Percentiles rank a stretch among this genome's conserved stretches.
phyloP scores from a whole-genome alignment of 1,140 invertebrate genomes.

The Hestina assimilis region DNA sequence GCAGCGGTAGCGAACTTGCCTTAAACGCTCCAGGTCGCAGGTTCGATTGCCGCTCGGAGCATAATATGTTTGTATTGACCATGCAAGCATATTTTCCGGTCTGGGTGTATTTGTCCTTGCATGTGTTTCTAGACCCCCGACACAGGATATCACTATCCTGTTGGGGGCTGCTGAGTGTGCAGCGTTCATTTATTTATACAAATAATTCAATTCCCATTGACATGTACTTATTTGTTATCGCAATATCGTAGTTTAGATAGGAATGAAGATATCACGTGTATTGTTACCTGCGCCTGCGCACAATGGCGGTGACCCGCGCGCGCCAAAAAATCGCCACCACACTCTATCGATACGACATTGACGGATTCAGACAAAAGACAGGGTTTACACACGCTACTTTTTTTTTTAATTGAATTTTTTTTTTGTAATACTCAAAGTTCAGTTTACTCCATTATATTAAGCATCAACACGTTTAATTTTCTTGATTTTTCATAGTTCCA shows the following conservation, averaged over 20 bases:
- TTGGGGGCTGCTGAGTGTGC: too few relatives aligned
- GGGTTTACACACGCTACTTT: conserved; percentile 30
- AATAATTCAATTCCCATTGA: background rate
- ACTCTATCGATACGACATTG: conserved; percentile 70
- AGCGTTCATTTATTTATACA: too few relatives aligned
- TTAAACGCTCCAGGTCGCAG: too few relatives aligned
- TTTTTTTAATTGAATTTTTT: background rate
- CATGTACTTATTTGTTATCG: background rate
- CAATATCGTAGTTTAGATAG: conserved; percentile 15
- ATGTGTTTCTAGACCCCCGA: too few relatives aligned
- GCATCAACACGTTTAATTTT: too few relatives aligned
- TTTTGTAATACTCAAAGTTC: background rate
- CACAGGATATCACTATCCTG: too few relatives aligned
- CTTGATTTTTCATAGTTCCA: background rate
- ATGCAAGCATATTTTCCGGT: too few relatives aligned
- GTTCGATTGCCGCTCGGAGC: too few relatives aligned
- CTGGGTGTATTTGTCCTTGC: too few relatives aligned
- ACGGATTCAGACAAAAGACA: conserved; percentile 51
- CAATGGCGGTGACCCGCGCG: conserved; percentile 37
- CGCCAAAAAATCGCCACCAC: conserved; percentile 56
- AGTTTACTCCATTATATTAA: background rate
- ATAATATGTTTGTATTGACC: too few relatives aligned
- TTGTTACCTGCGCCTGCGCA: conserved; percentile 23
- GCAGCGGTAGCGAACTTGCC: too few relatives aligned
- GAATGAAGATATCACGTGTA: conserved; percentile 27